phyloP scores from a whole-genome alignment of 2,888 invertebrate genomes.

The Platypus cylindrus region DNA sequence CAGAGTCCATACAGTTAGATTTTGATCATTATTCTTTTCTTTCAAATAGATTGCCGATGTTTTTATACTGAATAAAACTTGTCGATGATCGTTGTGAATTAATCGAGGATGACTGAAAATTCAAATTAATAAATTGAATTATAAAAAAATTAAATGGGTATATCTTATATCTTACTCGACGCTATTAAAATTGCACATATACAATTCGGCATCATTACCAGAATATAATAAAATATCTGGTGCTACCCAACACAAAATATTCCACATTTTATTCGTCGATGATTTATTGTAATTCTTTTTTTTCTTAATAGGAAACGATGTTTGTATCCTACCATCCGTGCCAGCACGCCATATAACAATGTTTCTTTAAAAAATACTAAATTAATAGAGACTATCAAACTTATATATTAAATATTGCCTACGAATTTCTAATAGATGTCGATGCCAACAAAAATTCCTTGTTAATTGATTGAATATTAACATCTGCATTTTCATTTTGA shows the following conservation, averaged over 20 bases:
- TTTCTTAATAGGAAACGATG: slow-evolving; percentile 27
- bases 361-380: slow-evolving; percentile 33
- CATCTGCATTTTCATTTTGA: no score
- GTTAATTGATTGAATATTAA: no score
- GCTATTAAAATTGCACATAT: no score
- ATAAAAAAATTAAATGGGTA: no score
- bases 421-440: no score
- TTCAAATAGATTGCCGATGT: slow-evolving; percentile 26
- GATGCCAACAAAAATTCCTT: slow-evolving; percentile 52
- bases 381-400: no score
- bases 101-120: no score
- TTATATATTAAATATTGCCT: no score
- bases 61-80: slow-evolving; percentile 48
- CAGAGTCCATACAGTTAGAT: slow-evolving; percentile 44
- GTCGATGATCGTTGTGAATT: slow-evolving; percentile 41
- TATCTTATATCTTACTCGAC: no score
- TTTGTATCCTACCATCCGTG: slow-evolving; percentile 43
- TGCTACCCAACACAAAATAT: slow-evolving; percentile 47
- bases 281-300: slow-evolving; percentile 12
- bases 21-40: slow-evolving; percentile 20
- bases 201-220: slow-evolving; percentile 47
- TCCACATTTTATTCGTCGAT: slow-evolving; percentile 29
- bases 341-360: slow-evolving; percentile 54
- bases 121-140: no score
- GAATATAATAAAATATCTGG: slow-evolving; percentile 38